Conservation (phyloP, 2,888 invertebrate species). For the Harpalus rufipes region DNA sequence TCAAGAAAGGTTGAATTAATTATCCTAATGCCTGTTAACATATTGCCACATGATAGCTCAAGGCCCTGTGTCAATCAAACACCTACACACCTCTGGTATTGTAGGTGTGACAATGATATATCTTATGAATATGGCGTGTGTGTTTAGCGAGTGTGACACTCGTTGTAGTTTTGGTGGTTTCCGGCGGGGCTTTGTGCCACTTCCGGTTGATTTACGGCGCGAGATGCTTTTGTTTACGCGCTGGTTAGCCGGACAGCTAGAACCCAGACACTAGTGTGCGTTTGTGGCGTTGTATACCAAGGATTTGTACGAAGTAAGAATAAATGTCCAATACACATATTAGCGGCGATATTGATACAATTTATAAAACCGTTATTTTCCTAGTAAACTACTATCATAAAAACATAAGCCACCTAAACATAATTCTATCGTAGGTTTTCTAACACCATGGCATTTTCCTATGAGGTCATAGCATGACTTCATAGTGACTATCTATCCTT, state of each 20-base stretch:
- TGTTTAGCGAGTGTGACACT: slow-evolving; percentile 14
- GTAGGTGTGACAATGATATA: neutral
- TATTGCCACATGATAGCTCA: neutral
- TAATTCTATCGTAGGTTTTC: too few species aligned
- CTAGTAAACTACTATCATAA: too few species aligned
- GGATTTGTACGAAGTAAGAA: neutral
- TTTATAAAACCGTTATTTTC: too few species aligned
- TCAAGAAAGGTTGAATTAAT: too few species aligned
- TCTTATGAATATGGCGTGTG: neutral
- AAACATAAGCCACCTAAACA: too few species aligned
- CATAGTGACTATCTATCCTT: too few species aligned
- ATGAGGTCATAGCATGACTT: too few species aligned
- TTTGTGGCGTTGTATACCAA: too few species aligned
- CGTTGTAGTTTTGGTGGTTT: slow-evolving; percentile 29
- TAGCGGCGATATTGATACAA: too few species aligned
- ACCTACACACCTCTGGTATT: neutral
- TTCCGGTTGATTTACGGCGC: slow-evolving; percentile 64
- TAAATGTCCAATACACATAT: neutral
- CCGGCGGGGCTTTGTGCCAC: slow-evolving; percentile 68
- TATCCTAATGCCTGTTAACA: neutral
- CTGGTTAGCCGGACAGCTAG: slow-evolving; percentile 42
- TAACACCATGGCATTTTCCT: too few species aligned
- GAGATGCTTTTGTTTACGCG: slow-evolving; percentile 64
- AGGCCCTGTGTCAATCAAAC: neutral
- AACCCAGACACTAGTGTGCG: slow-evolving; percentile 3